These are phyloP conservation scores for Paedocypris sp. DNA, from an alignment of 2,113 vertebrate genomes.

Conservation along the genomic window DNA sequence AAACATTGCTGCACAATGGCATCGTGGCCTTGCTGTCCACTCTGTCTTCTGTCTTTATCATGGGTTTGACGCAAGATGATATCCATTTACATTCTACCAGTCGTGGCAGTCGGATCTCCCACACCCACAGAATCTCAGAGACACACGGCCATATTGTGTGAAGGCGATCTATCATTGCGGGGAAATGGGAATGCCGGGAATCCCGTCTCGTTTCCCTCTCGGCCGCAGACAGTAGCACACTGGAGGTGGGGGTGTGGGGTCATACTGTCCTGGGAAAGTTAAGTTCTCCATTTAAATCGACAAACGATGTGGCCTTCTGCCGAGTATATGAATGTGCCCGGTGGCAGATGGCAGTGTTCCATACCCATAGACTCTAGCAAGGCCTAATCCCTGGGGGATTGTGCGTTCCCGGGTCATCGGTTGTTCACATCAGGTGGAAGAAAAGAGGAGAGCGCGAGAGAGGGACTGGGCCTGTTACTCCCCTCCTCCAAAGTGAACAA, in stretches of 20 bases:
- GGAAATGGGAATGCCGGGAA: conserved; percentile 30
- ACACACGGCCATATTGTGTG: conserved; percentile 31
- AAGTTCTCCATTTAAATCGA: conserved; percentile 46
- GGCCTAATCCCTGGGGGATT: conserved; percentile 41
- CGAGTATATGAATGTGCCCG: conserved; percentile 41
- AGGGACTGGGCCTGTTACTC: conserved; percentile 19
- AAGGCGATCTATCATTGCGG: conserved; percentile 37
- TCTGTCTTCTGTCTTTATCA: too few species aligned
- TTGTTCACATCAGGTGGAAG: conserved; percentile 37
- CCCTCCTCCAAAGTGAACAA: conserved; percentile 32
- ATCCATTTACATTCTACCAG: conserved; percentile 25
- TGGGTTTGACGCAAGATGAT: too few species aligned
- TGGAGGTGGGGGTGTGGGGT: conserved; percentile 25
- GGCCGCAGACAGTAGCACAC: conserved; percentile 40
- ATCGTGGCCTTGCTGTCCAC: too few species aligned
- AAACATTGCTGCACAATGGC: too few species aligned
- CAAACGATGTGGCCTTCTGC: conserved; percentile 45
- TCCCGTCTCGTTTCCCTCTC: conserved; percentile 35
- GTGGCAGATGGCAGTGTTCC: conserved; percentile 46
- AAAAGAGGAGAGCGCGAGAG: conserved; percentile 19
- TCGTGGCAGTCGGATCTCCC: neutral
- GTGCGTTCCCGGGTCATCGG: conserved; percentile 40
- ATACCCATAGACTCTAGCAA: conserved; percentile 36
- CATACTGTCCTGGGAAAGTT: conserved; percentile 48
- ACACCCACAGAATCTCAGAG: conserved; percentile 20